Conservation (phyloP, 2,113 vertebrate genomes). For the Papio anubis region DNA sequence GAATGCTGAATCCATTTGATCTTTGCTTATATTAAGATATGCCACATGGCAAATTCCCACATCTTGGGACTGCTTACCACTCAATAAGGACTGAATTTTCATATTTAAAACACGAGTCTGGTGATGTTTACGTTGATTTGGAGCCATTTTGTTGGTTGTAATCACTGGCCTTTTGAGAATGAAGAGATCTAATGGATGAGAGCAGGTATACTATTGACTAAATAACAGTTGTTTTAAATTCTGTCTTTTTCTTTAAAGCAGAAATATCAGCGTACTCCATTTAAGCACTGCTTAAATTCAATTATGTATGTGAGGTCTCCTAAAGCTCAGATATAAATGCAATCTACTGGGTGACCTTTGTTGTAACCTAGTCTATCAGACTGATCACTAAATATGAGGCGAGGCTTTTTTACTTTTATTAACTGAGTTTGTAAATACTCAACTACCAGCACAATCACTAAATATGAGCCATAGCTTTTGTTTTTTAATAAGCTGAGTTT, state of each 20-base stretch:
- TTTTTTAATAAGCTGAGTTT: not conserved
- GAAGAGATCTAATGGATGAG: not conserved
- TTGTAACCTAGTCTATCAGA: not conserved
- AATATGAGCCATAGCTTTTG: not conserved
- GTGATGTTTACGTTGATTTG: constrained; percentile 9
- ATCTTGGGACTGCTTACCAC: not conserved
- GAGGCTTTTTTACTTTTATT: not conserved
- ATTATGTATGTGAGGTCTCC: not conserved
- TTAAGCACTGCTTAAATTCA: not conserved
- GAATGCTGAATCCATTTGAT: not conserved
- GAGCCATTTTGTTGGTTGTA: not conserved
- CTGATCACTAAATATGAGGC: not conserved
- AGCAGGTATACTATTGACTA: not conserved
- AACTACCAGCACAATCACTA: not conserved
- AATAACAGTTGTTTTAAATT: not conserved
- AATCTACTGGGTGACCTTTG: not conserved
- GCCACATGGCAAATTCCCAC: not conserved
- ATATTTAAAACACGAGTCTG: not conserved
- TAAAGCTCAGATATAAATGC: not conserved
- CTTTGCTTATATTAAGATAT: constrained; percentile 30
- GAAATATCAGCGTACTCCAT: not conserved
- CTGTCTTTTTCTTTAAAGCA: constrained; percentile 19
- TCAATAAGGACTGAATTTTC: constrained; percentile 3
- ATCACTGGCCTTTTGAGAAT: not conserved
- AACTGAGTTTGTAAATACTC: not conserved